Conservation (phyloP, 2,888 invertebrate species). For the Sylvicola cinctus region DNA sequence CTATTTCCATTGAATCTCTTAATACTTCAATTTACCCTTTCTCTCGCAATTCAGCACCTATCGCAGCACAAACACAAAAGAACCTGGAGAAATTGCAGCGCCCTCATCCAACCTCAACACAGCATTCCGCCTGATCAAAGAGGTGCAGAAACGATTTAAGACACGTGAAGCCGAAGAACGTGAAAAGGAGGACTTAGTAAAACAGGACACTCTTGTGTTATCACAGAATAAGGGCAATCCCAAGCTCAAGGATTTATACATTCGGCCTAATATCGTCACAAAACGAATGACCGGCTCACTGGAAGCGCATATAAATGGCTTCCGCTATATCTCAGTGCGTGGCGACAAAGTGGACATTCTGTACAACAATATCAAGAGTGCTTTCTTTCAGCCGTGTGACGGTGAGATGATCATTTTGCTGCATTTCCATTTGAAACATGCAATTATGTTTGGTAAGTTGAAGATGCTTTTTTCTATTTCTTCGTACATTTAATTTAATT, state of each 20-base stretch:
- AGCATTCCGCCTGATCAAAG: slow-evolving; percentile 94
- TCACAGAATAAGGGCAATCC: slow-evolving; percentile 95
- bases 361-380: slow-evolving; percentile 98
- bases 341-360: slow-evolving; percentile 99
- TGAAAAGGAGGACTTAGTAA: slow-evolving; percentile 96
- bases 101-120: slow-evolving; percentile 92
- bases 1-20: slow-evolving; percentile 2
- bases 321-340: slow-evolving; percentile 93
- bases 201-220: slow-evolving; percentile 87
- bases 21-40: slow-evolving; percentile 3
- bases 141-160: slow-evolving; percentile 96
- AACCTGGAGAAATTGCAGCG: slow-evolving; percentile 84
- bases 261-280: slow-evolving; percentile 96
- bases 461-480: too few relatives aligned
- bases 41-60: slow-evolving; percentile 47
- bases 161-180: slow-evolving; percentile 96
- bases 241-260: slow-evolving; percentile 91
- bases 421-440: slow-evolving; percentile 97
- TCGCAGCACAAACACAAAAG: slow-evolving; percentile 91
- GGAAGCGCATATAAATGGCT: slow-evolving; percentile 93
- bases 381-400: slow-evolving; percentile 98
- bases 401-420: slow-evolving; percentile 98
- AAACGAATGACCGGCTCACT: slow-evolving; percentile 85
- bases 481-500: too few relatives aligned
- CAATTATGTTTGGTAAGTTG: slow-evolving; percentile 84